These are phyloP conservation scores for Pelodiscus sinensis DNA, from an alignment of 2,113 vertebrate genomes.

Conservation along the genomic window DNA sequence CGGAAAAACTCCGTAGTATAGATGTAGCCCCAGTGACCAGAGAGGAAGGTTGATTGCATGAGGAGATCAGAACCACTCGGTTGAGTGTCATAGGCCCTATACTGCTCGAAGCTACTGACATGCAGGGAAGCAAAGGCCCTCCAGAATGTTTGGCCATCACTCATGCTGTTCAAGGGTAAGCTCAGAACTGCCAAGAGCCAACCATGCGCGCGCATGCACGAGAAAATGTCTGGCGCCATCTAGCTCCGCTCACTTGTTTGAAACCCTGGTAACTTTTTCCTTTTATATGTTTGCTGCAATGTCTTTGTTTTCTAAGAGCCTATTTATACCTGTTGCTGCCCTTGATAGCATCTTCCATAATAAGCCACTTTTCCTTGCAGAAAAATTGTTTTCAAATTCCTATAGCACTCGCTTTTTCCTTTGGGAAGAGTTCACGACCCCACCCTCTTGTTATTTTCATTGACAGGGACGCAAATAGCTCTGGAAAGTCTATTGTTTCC, in stretches of 20 bases:
- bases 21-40: neutral
- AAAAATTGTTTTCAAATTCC: conserved; percentile 60
- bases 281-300: neutral
- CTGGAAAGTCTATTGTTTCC: neutral
- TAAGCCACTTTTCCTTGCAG: conserved; percentile 28
- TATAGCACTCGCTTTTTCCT: conserved; percentile 36
- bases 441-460: neutral
- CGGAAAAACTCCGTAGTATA: no score
- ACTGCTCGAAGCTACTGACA: neutral
- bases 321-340: conserved; percentile 9
- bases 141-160: neutral
- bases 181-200: neutral
- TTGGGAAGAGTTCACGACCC: neutral
- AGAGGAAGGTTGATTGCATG: neutral
- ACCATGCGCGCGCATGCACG: neutral
- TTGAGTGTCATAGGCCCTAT: neutral
- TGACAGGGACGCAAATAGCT: fast-evolving
- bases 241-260: neutral
- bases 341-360: conserved; percentile 19
- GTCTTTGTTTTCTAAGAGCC: neutral
- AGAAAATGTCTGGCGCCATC: neutral
- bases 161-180: fast-evolving
- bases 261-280: neutral
- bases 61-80: neutral
- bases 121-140: neutral